Percentiles rank a stretch among this genome's conserved stretches.
phyloP scores from a whole-genome alignment of 1,140 invertebrate species.

The Drosophila sp. region DNA sequence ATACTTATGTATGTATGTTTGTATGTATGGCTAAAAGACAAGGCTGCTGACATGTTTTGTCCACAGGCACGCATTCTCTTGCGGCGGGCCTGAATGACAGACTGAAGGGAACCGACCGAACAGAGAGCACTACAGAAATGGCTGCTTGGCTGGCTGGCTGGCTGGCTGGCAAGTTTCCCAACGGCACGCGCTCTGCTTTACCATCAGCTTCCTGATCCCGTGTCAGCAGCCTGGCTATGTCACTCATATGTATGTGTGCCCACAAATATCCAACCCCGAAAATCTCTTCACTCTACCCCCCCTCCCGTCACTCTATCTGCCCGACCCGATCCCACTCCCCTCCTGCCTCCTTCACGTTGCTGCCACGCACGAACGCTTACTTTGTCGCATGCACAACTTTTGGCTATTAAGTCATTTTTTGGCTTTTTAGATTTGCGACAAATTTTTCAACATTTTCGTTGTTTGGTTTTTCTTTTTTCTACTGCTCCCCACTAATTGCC shows the following conservation, averaged over 20 bases:
- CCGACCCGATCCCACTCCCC: background rate
- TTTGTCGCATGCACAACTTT: conserved; percentile 80
- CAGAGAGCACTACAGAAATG: conserved; percentile 19
- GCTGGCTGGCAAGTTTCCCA: conserved; percentile 72
- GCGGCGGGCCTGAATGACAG: conserved; percentile 49
- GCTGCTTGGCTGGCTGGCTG: conserved; percentile 21
- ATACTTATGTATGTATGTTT: background rate
- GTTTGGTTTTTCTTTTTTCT: conserved; percentile 7
- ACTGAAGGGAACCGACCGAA: conserved; percentile 41
- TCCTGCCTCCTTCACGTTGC: conserved; percentile 30
- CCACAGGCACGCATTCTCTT: conserved; percentile 80
- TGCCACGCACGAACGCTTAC: conserved; percentile 79
- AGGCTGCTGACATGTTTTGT: conserved; percentile 80
- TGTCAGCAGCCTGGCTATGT: conserved; percentile 60
- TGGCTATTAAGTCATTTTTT: conserved; percentile 81
- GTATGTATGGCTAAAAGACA: conserved; percentile 38
- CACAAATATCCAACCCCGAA: conserved; percentile 70
- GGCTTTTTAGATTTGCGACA: conserved; percentile 79
- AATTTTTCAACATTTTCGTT: conserved; percentile 48
- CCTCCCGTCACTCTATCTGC: background rate
- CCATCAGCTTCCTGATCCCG: conserved; percentile 34
- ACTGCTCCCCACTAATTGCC: conserved; percentile 18
- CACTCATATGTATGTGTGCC: conserved; percentile 60
- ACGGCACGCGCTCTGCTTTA: conserved; percentile 65
- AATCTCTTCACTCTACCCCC: background rate